phyloP scores from a whole-genome alignment of 1,140 invertebrate species.

The Stegodyphus mimosarum region DNA sequence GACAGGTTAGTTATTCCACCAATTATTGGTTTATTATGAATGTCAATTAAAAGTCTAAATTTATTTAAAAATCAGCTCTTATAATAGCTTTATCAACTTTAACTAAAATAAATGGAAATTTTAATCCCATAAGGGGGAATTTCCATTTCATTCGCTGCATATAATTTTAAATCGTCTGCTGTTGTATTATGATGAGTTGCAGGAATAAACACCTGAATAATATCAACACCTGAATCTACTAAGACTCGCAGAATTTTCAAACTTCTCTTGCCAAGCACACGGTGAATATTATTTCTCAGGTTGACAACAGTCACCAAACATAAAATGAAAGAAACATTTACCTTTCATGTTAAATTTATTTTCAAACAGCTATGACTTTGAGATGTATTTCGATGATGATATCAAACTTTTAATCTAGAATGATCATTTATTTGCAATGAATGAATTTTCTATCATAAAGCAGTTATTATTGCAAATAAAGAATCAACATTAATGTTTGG shows the following conservation, averaged over 20 bases:
- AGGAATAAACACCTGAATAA: not conserved
- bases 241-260: not conserved
- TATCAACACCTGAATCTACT: not conserved
- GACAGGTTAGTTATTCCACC: conserved; percentile 11
- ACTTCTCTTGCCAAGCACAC: not conserved
- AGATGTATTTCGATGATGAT: not conserved
- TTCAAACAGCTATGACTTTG: not conserved
- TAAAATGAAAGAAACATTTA: not conserved
- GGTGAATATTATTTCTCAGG: not conserved
- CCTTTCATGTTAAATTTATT: not conserved
- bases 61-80: conserved; percentile 37
- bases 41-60: conserved; percentile 22
- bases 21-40: conserved; percentile 23
- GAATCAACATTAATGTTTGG: not conserved
- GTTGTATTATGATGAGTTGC: not conserved
- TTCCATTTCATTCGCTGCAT: conserved; percentile 11
- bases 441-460: not conserved
- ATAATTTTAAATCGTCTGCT: not conserved
- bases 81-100: conserved; percentile 24
- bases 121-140: conserved; percentile 7
- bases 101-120: conserved; percentile 15
- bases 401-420: not conserved
- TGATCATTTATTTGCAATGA: not conserved
- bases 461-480: not conserved
- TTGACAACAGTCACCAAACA: not conserved